Evolutionary conservation across 2,797 vertebrate species (phyloP).

Genomic region (Molossus molossus): DNA sequence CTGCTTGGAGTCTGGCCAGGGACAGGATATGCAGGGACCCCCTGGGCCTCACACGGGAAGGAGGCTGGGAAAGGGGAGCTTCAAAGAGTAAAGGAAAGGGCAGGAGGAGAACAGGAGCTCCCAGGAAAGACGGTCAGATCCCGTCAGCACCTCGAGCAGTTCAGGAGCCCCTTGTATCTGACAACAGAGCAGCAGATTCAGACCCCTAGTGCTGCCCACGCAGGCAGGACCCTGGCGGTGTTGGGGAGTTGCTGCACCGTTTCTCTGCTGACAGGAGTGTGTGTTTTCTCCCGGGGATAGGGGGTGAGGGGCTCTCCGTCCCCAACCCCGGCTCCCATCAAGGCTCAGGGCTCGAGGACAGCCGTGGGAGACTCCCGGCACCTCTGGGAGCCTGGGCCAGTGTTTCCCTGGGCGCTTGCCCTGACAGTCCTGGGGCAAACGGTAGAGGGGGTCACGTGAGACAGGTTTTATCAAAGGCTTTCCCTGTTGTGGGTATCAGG

Average conservation of each 20-base stretch:
- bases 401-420: neutral
- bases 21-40: neutral
- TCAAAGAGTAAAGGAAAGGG: neutral
- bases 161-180: neutral
- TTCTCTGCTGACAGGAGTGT: neutral
- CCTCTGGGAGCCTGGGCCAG: neutral
- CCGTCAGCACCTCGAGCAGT: neutral
- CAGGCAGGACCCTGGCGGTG: neutral
- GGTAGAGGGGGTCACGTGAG: neutral
- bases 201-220: neutral
- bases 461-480: conserved; percentile 73
- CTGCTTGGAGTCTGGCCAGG: neutral
- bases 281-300: neutral
- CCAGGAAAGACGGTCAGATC: neutral
- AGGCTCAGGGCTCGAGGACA: neutral
- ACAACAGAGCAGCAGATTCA: neutral
- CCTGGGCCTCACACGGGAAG: neutral
- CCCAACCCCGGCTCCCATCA: neutral
- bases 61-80: neutral
- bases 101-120: neutral
- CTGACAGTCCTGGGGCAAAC: neutral
- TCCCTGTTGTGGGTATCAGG: conserved; percentile 56
- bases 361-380: neutral
- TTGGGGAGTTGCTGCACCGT: neutral
- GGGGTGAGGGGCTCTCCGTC: neutral